Evolutionary conservation across 2,888 invertebrate species (phyloP).

Genomic region (Galerucella nymphaeae): DNA sequence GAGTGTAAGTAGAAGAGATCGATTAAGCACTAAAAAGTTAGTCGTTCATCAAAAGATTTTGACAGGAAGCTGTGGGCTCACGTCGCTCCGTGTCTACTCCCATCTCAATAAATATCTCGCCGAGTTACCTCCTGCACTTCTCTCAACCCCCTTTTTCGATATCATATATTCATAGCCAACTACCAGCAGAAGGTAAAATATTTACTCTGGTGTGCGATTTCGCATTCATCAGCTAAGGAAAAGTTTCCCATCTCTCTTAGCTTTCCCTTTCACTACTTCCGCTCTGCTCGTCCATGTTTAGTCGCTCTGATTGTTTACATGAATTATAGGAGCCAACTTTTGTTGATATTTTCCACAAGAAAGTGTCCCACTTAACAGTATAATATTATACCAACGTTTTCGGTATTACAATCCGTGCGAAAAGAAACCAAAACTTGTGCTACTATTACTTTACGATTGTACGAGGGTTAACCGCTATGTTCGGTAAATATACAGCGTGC

Average conservation of each 20-base stretch:
- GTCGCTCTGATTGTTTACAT: constrained; percentile 21
- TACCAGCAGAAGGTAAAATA: constrained; percentile 30
- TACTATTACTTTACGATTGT: too few species aligned
- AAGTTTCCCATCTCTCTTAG: constrained; percentile 14
- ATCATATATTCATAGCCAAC: constrained; percentile 31
- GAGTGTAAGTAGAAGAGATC: constrained; percentile 19
- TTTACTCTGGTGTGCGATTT: constrained; percentile 30
- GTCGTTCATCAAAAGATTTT: constrained; percentile 31
- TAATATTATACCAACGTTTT: too few species aligned
- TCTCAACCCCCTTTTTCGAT: constrained; percentile 14
- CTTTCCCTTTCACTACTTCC: constrained; percentile 8
- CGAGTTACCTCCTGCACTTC: background rate
- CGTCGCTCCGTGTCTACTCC: constrained; percentile 6
- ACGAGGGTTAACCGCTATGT: too few species aligned
- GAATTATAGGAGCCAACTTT: constrained; percentile 11
- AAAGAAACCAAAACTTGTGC: too few species aligned
- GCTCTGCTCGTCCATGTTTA: background rate
- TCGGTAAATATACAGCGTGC: too few species aligned
- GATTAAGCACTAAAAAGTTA: constrained; percentile 19
- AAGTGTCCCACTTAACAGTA: background rate
- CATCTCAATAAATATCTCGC: constrained; percentile 19
- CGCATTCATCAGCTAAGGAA: constrained; percentile 27
- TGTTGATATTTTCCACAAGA: background rate
- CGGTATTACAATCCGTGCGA: too few species aligned
- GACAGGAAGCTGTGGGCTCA: constrained; percentile 23